These are phyloP conservation scores for Petrocephalus sullivani DNA, from an alignment of 2,797 vertebrate species.

Conservation along the genomic window DNA sequence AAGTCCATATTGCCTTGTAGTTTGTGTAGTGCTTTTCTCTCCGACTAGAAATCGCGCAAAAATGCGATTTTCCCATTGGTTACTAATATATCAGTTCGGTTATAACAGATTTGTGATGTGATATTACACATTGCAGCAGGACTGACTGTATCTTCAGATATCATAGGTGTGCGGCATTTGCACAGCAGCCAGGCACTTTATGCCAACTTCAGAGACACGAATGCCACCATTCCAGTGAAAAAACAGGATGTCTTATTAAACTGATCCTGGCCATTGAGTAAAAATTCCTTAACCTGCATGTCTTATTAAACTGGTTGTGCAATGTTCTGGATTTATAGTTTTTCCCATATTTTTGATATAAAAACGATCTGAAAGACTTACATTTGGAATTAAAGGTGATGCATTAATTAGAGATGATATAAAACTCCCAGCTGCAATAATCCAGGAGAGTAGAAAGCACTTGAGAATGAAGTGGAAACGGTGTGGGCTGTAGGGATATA, in stretches of 20 bases:
- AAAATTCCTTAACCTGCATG: neutral
- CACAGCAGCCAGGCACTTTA: neutral
- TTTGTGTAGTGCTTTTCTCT: neutral
- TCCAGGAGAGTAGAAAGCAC: neutral
- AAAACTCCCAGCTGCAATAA: neutral
- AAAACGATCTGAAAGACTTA: neutral
- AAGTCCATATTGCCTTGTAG: neutral
- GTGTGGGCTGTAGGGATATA: neutral
- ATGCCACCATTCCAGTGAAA: neutral
- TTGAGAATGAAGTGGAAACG: neutral
- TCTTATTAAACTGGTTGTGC: neutral
- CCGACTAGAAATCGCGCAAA: neutral
- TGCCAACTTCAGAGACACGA: neutral
- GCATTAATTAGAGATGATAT: neutral
- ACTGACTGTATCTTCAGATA: neutral
- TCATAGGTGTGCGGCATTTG: neutral
- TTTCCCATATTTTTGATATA: neutral
- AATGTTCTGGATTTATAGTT: neutral
- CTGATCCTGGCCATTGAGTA: neutral
- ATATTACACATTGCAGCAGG: neutral
- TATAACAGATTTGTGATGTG: neutral
- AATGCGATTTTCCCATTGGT: neutral
- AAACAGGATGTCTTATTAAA: neutral
- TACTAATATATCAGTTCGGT: neutral
- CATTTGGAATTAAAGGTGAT: neutral